phyloP scores from a whole-genome alignment of 2,113 vertebrate species.

The Nerophis ophidion region DNA sequence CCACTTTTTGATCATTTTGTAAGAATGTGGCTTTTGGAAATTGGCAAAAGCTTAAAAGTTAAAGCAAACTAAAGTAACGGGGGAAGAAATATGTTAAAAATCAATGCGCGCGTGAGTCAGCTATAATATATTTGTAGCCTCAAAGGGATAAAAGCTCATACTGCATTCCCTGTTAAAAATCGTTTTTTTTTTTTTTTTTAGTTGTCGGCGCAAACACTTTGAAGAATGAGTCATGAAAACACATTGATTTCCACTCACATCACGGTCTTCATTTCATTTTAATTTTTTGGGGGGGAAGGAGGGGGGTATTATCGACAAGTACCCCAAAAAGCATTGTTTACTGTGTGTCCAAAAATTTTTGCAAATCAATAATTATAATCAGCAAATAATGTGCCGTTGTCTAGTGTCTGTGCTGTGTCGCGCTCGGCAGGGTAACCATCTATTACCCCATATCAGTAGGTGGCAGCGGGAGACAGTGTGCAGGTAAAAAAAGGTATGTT shows the following conservation, averaged over 20 bases:
- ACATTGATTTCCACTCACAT: slow-evolving; percentile 43
- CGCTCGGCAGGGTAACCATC: too few species aligned
- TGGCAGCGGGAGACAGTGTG: too few species aligned
- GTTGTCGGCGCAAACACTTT: slow-evolving; percentile 6
- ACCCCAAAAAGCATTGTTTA: slow-evolving; percentile 11
- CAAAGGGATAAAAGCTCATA: slow-evolving; percentile 36
- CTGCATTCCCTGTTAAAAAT: slow-evolving; percentile 41
- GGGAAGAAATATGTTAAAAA: slow-evolving; percentile 18
- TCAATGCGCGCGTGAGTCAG: slow-evolving; percentile 39
- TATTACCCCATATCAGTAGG: too few species aligned
- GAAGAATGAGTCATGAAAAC: slow-evolving; percentile 52
- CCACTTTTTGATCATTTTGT: not conserved
- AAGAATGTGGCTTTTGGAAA: slow-evolving; percentile 16
- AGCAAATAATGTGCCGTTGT: too few species aligned
- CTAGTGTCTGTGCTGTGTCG: too few species aligned
- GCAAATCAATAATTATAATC: too few species aligned
- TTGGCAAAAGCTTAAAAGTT: slow-evolving; percentile 11
- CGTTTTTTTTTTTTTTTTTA: slow-evolving; percentile 40
- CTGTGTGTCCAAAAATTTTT: not conserved
- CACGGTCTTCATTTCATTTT: slow-evolving; percentile 33
- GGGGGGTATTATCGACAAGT: not conserved
- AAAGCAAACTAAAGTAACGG: slow-evolving; percentile 17
- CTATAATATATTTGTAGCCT: slow-evolving; percentile 36
- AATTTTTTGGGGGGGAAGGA: slow-evolving; percentile 9
- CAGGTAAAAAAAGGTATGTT: too few species aligned